Base-by-base conservation (phyloP, 2,113 vertebrate species). In the Podocnemis expansa region DNA sequence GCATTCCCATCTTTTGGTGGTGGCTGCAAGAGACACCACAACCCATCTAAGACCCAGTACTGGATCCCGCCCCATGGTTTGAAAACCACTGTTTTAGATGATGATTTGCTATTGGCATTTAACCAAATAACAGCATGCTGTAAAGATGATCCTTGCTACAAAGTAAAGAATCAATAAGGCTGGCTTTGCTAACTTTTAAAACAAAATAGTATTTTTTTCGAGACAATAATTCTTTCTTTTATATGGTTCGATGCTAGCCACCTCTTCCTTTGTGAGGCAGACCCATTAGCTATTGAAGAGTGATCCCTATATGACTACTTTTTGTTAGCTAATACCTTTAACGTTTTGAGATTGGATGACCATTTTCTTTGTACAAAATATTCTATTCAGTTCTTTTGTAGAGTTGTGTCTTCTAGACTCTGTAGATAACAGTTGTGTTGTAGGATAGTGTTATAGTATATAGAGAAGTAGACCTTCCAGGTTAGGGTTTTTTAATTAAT, bases 311-410 rank as follows among this genome's bases (percentile, higher is more conserved):
- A 89, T 78, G 91, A 96, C 91, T 85, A 76, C 87, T 96, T 79
- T 93, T 89, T 98, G 95, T 89, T 95, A 95, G 87, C 85, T 91
- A 87, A 80, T 92, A 90, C 87, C 85, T 97, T 97, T 97, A 96
- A 95, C 95, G 94, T 97, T 93, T 92, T 54, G 92, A 95, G 93
- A 87, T 92, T 96, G 82, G 89, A 86, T 87, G 91, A 87, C 91
- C 97, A 92, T 93, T 98, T 97, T 96, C 94, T 92, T 97, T 97
- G 75, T 95, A 91, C 88, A 95, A 88, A 96, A 83, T 96, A 96
- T 87, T 97, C 94, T 96, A 75, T 92, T 95, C 95, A 87, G 56
- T 86, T 80, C 87, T 34, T 90, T 84, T 16, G 84, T 41, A 80
- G 89, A 90, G 95, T 89, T 83, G 96, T 92, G 80, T 58, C 87